Percentiles rank a stretch among this genome's conserved stretches.
Conservation (phyloP, 1,140 invertebrate genomes). For the Drosophila ambigua region DNA sequence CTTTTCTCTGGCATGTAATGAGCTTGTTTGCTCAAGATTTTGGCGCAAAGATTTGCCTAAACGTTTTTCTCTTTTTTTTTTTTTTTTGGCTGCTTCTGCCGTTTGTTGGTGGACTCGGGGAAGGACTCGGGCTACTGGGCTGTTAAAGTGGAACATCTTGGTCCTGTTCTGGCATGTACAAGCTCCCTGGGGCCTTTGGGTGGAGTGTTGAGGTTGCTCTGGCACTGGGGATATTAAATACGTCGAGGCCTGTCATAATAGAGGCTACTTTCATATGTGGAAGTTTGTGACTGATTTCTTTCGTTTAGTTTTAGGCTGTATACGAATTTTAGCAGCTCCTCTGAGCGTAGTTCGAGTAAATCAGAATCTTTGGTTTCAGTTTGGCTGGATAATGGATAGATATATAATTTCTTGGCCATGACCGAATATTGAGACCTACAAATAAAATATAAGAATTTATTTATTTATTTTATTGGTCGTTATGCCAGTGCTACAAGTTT, state of each 20-base stretch:
- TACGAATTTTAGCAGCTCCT: too few relatives aligned
- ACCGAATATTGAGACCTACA: too few relatives aligned
- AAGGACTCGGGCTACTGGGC: slow-evolving; percentile 1
- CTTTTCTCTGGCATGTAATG: slow-evolving; percentile 44
- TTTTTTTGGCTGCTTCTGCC: too few relatives aligned
- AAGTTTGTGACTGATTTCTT: too few relatives aligned
- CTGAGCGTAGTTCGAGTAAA: too few relatives aligned
- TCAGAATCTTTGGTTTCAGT: too few relatives aligned
- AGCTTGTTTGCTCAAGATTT: slow-evolving; percentile 73
- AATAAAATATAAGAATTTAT: too few relatives aligned
- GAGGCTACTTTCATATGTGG: background rate
- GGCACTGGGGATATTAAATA: slow-evolving; percentile 17
- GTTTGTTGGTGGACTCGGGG: background rate
- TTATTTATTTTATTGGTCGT: too few relatives aligned
- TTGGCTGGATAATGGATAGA: too few relatives aligned
- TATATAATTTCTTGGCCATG: too few relatives aligned
- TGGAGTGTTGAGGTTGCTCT: slow-evolving; percentile 27
- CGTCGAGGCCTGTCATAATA: background rate
- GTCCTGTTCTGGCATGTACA: slow-evolving; percentile 11
- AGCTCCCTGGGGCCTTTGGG: slow-evolving; percentile 13
- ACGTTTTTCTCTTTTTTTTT: slow-evolving; percentile 29
- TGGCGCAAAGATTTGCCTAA: slow-evolving; percentile 70
- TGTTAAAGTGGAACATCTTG: slow-evolving; percentile 59
- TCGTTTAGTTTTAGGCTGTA: too few relatives aligned
- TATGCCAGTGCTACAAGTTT: too few relatives aligned